Evolutionary conservation across 2,797 vertebrate species (phyloP).

Genomic region (Ctenochaetus hawaiiensis): DNA sequence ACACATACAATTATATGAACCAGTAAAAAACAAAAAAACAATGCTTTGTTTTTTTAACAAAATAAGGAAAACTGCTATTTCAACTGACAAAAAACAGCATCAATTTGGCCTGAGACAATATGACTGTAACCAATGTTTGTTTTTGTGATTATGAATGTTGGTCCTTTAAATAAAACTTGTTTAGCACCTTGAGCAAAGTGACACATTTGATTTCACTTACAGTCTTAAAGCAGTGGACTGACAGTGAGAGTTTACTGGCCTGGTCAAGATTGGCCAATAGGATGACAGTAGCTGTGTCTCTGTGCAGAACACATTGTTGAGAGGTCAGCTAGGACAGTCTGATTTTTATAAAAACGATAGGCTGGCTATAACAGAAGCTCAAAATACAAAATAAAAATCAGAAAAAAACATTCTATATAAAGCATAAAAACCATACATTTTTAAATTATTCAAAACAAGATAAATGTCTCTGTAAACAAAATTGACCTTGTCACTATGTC

Average conservation of each 20-base stretch:
- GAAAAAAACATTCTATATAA: conserved; percentile 58
- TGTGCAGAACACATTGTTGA: conserved; percentile 67
- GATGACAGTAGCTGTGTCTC: conserved; percentile 49
- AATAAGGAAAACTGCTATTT: conserved; percentile 17
- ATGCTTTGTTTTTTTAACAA: conserved; percentile 16
- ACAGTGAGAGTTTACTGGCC: conserved; percentile 32
- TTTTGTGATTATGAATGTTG: conserved; percentile 24
- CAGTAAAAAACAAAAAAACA: conserved; percentile 18
- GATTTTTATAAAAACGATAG: conserved; percentile 49
- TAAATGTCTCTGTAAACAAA: conserved; percentile 86
- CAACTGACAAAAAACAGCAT: conserved; percentile 33
- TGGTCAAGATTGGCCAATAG: conserved; percentile 16
- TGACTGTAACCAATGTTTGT: neutral
- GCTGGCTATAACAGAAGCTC: conserved; percentile 36
- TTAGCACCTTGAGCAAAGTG: conserved; percentile 49
- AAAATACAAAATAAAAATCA: conserved; percentile 46
- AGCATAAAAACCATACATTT: conserved; percentile 61
- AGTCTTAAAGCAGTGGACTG: conserved; percentile 32
- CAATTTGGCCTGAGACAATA: conserved; percentile 35
- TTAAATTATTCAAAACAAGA: conserved; percentile 82
- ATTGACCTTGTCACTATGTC: conserved; percentile 54
- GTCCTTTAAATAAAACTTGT: conserved; percentile 27
- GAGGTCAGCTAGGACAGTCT: conserved; percentile 40
- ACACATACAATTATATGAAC: conserved; percentile 35
- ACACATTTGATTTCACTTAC: conserved; percentile 42